Conservation (phyloP, 2,113 vertebrate genomes). For the Sander lucioperca region DNA sequence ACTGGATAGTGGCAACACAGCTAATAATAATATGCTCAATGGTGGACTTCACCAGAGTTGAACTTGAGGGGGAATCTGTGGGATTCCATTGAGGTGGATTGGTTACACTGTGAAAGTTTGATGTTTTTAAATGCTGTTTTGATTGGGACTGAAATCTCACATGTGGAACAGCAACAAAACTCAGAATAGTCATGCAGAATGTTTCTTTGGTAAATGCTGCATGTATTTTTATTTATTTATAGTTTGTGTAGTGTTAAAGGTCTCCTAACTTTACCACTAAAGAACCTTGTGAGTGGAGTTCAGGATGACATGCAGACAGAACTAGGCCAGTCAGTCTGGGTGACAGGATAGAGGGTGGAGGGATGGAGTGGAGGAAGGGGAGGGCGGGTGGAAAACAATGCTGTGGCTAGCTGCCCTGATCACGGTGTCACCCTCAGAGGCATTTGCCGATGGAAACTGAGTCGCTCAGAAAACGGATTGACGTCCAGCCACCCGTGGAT, state of each 20-base stretch:
- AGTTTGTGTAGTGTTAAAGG: neutral
- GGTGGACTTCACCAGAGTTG: too few species aligned
- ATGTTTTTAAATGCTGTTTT: too few species aligned
- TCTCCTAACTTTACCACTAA: neutral
- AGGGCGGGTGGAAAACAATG: constrained; percentile 1
- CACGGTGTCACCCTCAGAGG: constrained; percentile 24
- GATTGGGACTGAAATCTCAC: too few species aligned
- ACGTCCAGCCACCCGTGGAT: constrained; percentile 14
- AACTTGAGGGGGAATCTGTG: too few species aligned
- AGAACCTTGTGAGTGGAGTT: neutral
- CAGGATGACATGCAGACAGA: constrained; percentile 23
- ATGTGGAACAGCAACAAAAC: too few species aligned
- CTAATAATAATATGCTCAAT: too few species aligned
- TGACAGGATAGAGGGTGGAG: neutral
- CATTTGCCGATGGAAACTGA: constrained; percentile 36
- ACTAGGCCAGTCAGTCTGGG: constrained; percentile 28
- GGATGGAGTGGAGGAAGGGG: constrained; percentile 1
- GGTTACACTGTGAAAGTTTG: too few species aligned
- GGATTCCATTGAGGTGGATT: too few species aligned
- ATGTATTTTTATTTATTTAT: neutral
- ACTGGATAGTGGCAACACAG: too few species aligned
- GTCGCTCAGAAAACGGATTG: constrained; percentile 21
- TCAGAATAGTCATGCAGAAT: neutral
- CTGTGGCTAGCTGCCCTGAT: neutral
- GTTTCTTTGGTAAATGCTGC: neutral